These are phyloP conservation scores for Lampris incognitus DNA, from an alignment of 2,113 vertebrate genomes.

Conservation along the genomic window DNA sequence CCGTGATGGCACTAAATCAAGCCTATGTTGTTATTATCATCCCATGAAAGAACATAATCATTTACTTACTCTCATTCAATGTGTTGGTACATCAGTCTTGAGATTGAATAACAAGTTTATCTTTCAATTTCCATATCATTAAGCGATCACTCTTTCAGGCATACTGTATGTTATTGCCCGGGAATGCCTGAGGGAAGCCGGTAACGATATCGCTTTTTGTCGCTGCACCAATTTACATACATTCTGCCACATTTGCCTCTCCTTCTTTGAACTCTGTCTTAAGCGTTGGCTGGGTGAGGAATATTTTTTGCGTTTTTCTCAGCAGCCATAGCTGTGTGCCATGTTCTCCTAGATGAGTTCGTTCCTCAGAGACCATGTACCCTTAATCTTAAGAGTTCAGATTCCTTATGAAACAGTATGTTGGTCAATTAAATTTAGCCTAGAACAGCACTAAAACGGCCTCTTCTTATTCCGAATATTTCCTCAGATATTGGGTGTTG, in stretches of 20 bases:
- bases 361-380: conserved; percentile 15
- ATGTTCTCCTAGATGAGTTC: neutral
- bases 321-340: neutral
- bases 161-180: conserved; percentile 3
- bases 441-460: conserved; percentile 20
- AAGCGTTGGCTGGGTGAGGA: neutral
- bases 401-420: conserved; percentile 16
- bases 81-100: conserved; percentile 22
- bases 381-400: neutral
- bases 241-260: conserved; percentile 14
- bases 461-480: conserved; percentile 15
- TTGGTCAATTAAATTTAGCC: neutral
- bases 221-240: neutral
- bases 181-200: conserved; percentile 1
- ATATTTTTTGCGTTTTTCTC: neutral
- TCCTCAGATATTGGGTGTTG: conserved; percentile 12
- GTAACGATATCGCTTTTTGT: neutral
- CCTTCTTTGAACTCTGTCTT: neutral
- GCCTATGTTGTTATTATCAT: conserved; percentile 39
- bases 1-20: conserved; percentile 42
- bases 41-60: conserved; percentile 9
- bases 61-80: conserved; percentile 29
- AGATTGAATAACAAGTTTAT: conserved; percentile 26
- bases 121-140: conserved; percentile 1
- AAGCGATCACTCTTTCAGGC: conserved; percentile 29